Conservation (phyloP, 2,113 vertebrate genomes). For the Brachypodius melanocephalos region DNA sequence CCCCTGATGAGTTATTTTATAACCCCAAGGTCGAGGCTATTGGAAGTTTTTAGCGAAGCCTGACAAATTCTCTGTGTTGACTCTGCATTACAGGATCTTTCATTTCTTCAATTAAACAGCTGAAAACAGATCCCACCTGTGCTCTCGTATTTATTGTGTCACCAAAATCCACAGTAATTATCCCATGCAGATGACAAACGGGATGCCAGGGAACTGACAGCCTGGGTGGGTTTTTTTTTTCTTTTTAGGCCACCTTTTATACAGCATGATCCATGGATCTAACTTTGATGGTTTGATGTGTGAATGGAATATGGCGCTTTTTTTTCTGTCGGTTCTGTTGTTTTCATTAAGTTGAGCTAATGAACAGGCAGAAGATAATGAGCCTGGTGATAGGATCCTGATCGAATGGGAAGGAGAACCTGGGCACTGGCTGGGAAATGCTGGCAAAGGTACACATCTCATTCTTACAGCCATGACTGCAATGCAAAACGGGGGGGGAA, state of each 20-base stretch:
- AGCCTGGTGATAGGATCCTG: not conserved
- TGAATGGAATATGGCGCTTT: not conserved
- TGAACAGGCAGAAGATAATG: not conserved
- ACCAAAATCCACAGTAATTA: slow-evolving; percentile 63
- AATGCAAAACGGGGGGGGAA: not conserved
- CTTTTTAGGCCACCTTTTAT: not conserved
- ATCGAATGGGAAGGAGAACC: not conserved
- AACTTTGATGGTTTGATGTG: not conserved
- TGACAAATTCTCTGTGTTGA: slow-evolving; percentile 56
- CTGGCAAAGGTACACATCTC: not conserved
- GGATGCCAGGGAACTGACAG: slow-evolving; percentile 16
- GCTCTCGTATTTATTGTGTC: slow-evolving; percentile 52
- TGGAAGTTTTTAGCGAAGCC: slow-evolving; percentile 39
- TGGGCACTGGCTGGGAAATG: not conserved
- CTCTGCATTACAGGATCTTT: slow-evolving; percentile 55
- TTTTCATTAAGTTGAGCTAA: not conserved
- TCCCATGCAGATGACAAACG: slow-evolving; percentile 46
- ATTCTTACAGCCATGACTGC: not conserved
- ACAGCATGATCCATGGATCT: not conserved
- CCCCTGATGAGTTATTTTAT: slow-evolving; percentile 48
- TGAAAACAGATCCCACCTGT: slow-evolving; percentile 69
- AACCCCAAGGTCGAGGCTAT: slow-evolving; percentile 39
- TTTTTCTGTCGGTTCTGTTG: not conserved
- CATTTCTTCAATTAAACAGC: slow-evolving; percentile 67
- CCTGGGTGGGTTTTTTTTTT: not conserved